Evolutionary conservation across 2,797 vertebrate genomes (phyloP), one percentile per base, ranked within the genome.

Genomic region (Choloepus didactylus): DNA sequence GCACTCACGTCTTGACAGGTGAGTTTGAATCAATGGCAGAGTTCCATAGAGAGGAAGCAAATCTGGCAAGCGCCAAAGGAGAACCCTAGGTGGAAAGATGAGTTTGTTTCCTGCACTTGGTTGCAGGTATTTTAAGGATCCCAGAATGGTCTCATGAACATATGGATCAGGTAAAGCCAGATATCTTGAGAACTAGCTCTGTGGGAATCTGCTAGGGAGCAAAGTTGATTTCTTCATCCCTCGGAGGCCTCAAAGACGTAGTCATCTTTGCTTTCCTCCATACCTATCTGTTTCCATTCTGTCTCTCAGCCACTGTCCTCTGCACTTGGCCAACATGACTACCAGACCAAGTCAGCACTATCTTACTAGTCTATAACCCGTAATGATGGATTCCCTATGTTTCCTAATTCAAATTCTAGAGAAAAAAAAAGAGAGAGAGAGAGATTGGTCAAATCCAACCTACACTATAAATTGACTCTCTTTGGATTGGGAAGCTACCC

Each of bases 1-100:
- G 62, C 90, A 41, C 27, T 93, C 29, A 54, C 38, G 23, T 51
- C 31, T 84, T 79, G 38, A 54, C 41, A 84, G 10, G 19, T 83
- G 70, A 79, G 49, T 38, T 18, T 51, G 31, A 92, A 66, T 91
- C 31, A 23, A 89, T 75, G 64, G 18, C 46, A 95, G 82, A 95
- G 23, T 72, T 86, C 62, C 51, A 4, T 29, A 35, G 35, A 46
- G 60, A 87, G 87, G 87, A 62, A 35, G 0, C 67, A 35, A 31
- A 31, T 73, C 62, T 54, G 41, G 70, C 75, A 35, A n/a, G 49
- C 46, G 25, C 21, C 49, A 62, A 73, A 23, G 76, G 41, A 84
- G 84, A 69, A 66, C 54, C 14, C 73, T 60, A 0, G 21, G 49
- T 64, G 67, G 72, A 41, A 95, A 85, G 16, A 66, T 35, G 16